Conservation (phyloP, 2,888 invertebrate genomes). For the Dorcus hopei region DNA sequence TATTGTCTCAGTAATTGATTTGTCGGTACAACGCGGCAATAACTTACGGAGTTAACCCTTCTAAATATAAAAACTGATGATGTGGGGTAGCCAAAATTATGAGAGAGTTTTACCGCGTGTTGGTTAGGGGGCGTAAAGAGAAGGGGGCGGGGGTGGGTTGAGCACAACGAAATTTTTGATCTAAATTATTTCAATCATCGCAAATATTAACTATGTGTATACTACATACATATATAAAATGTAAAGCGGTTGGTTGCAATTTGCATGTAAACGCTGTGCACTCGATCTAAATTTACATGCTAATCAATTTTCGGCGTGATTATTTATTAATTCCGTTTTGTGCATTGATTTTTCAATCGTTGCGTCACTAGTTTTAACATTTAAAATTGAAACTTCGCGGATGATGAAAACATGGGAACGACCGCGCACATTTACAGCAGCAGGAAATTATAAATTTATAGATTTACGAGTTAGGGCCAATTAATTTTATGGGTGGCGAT, state of each 20-base stretch:
- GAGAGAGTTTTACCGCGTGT: slow-evolving; percentile 2
- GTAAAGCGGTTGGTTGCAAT: neutral
- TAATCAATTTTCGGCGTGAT: slow-evolving; percentile 33
- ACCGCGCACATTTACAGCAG: slow-evolving; percentile 31
- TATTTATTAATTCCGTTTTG: slow-evolving; percentile 30
- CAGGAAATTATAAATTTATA: slow-evolving; percentile 43
- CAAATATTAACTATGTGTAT: slow-evolving; percentile 26
- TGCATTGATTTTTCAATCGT: slow-evolving; percentile 23
- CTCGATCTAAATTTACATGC: slow-evolving; percentile 30
- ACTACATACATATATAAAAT: neutral
- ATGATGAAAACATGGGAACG: slow-evolving; percentile 9
- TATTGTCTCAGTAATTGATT: slow-evolving; percentile 19
- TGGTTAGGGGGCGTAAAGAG: neutral
- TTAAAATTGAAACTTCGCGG: slow-evolving; percentile 30
- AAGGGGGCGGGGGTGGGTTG: neutral
- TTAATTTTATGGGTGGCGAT: slow-evolving; percentile 43
- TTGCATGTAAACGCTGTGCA: slow-evolving; percentile 12
- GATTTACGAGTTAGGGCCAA: slow-evolving; percentile 44
- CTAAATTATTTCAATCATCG: slow-evolving; percentile 28
- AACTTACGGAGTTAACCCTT: slow-evolving; percentile 15
- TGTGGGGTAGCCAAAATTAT: slow-evolving; percentile 1
- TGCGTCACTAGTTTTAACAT: slow-evolving; percentile 29
- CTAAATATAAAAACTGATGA: slow-evolving; percentile 10
- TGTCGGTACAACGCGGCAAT: slow-evolving; percentile 11
- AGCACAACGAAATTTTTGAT: slow-evolving; percentile 4